Evolutionary conservation across 2,888 invertebrate species (phyloP).

Genomic region (Lasioglossum morio): DNA sequence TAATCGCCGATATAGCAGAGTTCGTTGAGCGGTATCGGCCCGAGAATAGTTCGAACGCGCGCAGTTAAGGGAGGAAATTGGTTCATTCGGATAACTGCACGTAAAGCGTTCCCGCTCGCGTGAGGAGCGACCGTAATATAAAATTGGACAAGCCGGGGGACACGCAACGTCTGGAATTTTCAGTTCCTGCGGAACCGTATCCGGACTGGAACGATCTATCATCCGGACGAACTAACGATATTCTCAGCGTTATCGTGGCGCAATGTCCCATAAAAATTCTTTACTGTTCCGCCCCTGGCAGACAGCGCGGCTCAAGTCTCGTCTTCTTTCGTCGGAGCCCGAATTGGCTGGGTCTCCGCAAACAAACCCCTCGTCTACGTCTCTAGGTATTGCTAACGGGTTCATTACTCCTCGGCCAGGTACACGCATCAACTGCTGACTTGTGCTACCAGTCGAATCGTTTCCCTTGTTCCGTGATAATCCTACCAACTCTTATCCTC

Average conservation of each 20-base stretch:
- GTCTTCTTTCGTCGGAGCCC: not conserved
- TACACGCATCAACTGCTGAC: conserved; percentile 48
- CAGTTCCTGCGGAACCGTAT: conserved; percentile 49
- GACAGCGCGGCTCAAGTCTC: not conserved
- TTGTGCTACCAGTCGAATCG: conserved; percentile 56
- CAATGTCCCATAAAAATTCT: not conserved
- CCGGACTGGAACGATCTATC: conserved; percentile 40
- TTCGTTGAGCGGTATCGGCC: not conserved
- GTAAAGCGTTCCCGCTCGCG: conserved; percentile 65
- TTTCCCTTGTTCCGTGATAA: conserved; percentile 49
- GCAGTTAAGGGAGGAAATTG: conserved; percentile 58
- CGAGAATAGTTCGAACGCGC: conserved; percentile 31
- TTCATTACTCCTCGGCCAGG: conserved; percentile 37
- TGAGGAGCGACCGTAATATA: conserved; percentile 69
- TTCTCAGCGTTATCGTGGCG: conserved; percentile 1
- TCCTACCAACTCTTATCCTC: conserved; percentile 43
- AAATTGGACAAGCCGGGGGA: conserved; percentile 67
- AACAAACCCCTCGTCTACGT: conserved; percentile 1
- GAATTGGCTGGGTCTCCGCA: not conserved
- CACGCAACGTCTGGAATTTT: conserved; percentile 71
- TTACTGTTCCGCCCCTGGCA: not conserved
- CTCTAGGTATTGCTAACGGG: conserved; percentile 23
- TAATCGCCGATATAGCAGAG: not conserved
- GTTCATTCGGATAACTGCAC: conserved; percentile 52
- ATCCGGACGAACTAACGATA: conserved; percentile 24